A percentile compares a stretch with the other conserved stretches of the same genome.
phyloP scores from a whole-genome alignment of 2,888 invertebrate species.

The Ophraella communa region DNA sequence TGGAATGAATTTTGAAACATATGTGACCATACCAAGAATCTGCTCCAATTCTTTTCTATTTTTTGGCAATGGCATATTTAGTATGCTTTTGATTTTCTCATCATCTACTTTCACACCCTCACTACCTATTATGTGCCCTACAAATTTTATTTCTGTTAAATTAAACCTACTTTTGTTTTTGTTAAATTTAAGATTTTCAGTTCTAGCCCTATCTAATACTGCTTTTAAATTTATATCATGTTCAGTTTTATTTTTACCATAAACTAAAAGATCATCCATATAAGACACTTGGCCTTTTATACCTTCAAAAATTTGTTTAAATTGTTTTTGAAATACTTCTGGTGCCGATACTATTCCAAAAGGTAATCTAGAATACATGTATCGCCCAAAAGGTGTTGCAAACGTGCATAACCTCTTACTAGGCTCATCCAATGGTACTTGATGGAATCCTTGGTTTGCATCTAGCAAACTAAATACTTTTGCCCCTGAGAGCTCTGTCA shows the following conservation, averaged over 20 bases:
- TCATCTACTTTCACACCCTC: conserved; percentile 31
- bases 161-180: conserved; percentile 35
- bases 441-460: conserved; percentile 21
- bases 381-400: conserved; percentile 40
- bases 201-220: not conserved
- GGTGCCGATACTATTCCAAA: conserved; percentile 33
- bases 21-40: no score
- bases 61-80: conserved; percentile 1
- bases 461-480: no score
- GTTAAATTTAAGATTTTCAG: conserved; percentile 29
- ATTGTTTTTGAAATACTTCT: conserved; percentile 7
- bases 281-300: conserved; percentile 27
- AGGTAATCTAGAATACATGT: conserved; percentile 38
- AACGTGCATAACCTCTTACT: conserved; percentile 36
- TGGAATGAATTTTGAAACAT: no score
- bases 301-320: conserved; percentile 9
- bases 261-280: conserved; percentile 46
- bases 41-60: conserved; percentile 2
- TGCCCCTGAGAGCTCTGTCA: conserved; percentile 27
- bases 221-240: conserved; percentile 36
- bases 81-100: conserved; percentile 14
- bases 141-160: conserved; percentile 30
- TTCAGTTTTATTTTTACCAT: conserved; percentile 38
- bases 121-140: conserved; percentile 36
- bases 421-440: conserved; percentile 29